Conservation (phyloP, 2,113 vertebrate genomes). For the Micronycteris hirsuta region DNA sequence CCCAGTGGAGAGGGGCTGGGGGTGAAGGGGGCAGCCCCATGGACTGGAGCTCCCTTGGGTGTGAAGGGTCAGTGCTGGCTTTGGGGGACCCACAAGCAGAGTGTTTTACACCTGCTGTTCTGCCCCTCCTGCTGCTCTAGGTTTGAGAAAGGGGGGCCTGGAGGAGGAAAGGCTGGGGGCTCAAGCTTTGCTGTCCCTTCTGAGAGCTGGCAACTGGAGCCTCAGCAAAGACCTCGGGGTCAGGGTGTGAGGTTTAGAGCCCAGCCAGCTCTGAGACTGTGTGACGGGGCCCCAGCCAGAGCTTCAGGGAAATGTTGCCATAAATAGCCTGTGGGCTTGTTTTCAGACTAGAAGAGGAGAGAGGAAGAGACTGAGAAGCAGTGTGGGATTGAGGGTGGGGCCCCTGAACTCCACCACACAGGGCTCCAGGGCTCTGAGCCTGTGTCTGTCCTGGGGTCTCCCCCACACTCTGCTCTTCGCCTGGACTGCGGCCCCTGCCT, state of each 20-base stretch:
- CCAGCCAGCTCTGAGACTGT: background rate
- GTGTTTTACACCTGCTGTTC: background rate
- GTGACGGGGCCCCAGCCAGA: background rate
- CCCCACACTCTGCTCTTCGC: rapidly evolving
- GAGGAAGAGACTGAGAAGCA: background rate
- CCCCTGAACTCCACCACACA: rapidly evolving
- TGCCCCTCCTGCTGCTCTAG: background rate
- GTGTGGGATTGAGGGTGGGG: rapidly evolving
- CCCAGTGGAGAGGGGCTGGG: background rate
- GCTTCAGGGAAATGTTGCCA: background rate
- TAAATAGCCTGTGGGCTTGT: background rate
- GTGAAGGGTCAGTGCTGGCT: background rate
- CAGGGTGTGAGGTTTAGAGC: background rate
- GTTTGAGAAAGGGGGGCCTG: background rate
- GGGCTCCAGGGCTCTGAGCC: background rate
- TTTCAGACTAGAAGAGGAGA: background rate
- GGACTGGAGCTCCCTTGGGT: background rate
- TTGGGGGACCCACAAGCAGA: too few relatives aligned
- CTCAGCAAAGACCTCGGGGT: rapidly evolving
- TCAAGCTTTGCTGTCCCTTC: rapidly evolving
- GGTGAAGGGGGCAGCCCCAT: rapidly evolving
- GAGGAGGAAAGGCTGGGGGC: too few relatives aligned
- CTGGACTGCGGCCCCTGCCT: too few relatives aligned
- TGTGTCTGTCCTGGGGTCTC: background rate
- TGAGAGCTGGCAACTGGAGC: background rate